Base-by-base conservation (phyloP, 2,888 invertebrate species). In the Chelonus formosanus region DNA sequence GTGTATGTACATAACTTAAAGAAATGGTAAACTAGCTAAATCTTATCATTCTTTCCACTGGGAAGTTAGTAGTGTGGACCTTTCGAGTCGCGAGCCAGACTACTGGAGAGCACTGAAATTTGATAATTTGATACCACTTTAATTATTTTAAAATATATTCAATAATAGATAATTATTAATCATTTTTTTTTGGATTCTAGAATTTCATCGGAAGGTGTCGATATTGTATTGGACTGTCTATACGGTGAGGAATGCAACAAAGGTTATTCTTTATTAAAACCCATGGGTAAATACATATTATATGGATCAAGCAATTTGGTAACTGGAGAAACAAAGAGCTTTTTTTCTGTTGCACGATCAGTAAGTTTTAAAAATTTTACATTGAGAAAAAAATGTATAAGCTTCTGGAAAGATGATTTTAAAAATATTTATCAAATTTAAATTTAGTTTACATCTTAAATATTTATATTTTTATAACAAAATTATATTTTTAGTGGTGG, bases 221-320 rank as follows among this genome's bases (percentile, higher is more conserved):
- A 95, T 80, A 89, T 95, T 64, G 93, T 95, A 43, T 85, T 96
- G 81, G 95, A 96, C 84, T 94, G 94, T 80, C 88, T 94, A 67
- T 94, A 94, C 83, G 95, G 95, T 3, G 95, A 95, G 77, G 95
- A 95, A 81, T 93, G 93, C 84, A 94, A 93, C 86, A 90, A 91
- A 74, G 95, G 95, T 44, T 93, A 94, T 80, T 88, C 88, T 63
- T 88, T 95, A 47, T 87, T 95, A 72, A 94, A 93, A 81, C 94
- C 95, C 3, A 92, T 95, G 91, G 95, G 95, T 78, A 90, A 91
- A 85, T 95, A 95, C 85, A 90, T 95, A 76, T 88, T 95, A 48
- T 96, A 93, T 84, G 95, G 95, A 76, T 92, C 94, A 72, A 92
- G 94, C 69, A 94, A 93, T 86, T 91, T 94, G 80, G 94, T 95